Base-by-base conservation (phyloP, 2,113 vertebrate genomes). In the Triplophysa dalaica region DNA sequence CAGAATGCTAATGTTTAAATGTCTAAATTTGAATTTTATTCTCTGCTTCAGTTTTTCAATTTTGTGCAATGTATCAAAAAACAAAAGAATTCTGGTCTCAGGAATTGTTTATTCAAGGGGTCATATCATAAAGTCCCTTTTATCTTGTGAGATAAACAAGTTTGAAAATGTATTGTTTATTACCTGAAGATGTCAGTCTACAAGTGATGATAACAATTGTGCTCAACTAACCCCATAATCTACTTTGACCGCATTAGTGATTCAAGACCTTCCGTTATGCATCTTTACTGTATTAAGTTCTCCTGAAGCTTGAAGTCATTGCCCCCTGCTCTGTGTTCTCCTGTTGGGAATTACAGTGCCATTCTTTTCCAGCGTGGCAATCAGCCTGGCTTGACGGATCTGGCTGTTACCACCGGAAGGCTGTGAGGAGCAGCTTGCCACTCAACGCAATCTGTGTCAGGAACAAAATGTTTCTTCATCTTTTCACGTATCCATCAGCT, bases 401-500 rank as follows among this genome's bases (percentile, higher is more conserved):
- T 85, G 83, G 82, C 79, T 84, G 86, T 87, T 81, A 82, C 79
- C 80, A 76, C 77, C 24, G 83, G 70, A 76, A 82, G 54, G 81
- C 79, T 81, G 82, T 75, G 83, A 82, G 73, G 75, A 78, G 77
- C 74, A 76, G 83, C 77, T 67, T 83, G 69, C 75, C 67, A 76
- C 43, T 75, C 72, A 80, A 68, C 70, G 73, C 81, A 82, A 82
- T 86, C 82, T 86, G 75, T 79, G 19, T 77, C 56, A 85, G 85
- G 77, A 87, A 86, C 86, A 86, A 87, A 82, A 86, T 83, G 81
- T 88, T 87, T 84, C 85, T 84, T 67, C 86, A 75, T n/a, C 70
- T 88, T 84, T 86, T 80, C 83, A 82, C 87, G 81, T 85, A 88
- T 89, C 88, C 72, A 87, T 91, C 89, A 90, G 86, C 74, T 75